These are phyloP conservation scores for Hafferia zeledoni DNA, from an alignment of 2,797 vertebrate genomes.

Conservation along the genomic window DNA sequence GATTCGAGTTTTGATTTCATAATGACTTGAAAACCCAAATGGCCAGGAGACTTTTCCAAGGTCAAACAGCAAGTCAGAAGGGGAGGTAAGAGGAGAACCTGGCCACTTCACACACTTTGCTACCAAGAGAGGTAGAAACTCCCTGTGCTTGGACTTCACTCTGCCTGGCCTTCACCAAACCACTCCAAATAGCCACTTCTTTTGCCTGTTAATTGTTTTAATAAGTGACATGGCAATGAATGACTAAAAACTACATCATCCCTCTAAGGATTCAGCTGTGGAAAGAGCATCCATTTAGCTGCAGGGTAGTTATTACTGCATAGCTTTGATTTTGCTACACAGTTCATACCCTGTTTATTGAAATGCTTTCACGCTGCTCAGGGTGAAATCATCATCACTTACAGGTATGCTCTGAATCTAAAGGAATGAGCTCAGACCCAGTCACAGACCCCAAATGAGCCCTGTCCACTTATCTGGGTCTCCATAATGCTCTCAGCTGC, in stretches of 20 bases:
- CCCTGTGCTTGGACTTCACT: not conserved
- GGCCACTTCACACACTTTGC: not conserved
- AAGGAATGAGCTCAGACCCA: constrained; percentile 3
- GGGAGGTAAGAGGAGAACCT: not conserved
- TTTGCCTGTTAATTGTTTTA: constrained; percentile 67
- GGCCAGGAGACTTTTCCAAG: not conserved
- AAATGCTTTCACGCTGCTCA: not conserved
- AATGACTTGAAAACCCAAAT: not conserved
- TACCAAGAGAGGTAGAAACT: constrained; percentile 2
- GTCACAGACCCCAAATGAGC: not conserved
- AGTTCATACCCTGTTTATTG: constrained; percentile 34
- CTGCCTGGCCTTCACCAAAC: not conserved
- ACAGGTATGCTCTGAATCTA: constrained; percentile 9
- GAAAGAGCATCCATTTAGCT: constrained; percentile 58
- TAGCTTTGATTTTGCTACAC: constrained; percentile 50
- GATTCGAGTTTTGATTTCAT: not conserved
- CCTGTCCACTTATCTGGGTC: not conserved
- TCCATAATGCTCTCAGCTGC: not conserved
- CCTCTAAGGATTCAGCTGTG: constrained; percentile 59
- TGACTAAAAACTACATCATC: constrained; percentile 66
- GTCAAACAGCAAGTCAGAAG: not conserved
- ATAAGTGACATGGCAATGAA: constrained; percentile 57
- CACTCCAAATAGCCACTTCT: constrained; percentile 47
- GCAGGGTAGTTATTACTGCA: constrained; percentile 61
- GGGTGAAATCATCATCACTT: constrained; percentile 20